Conservation (phyloP, 2,113 vertebrate species). For the Paradoxurus hermaphroditus region DNA sequence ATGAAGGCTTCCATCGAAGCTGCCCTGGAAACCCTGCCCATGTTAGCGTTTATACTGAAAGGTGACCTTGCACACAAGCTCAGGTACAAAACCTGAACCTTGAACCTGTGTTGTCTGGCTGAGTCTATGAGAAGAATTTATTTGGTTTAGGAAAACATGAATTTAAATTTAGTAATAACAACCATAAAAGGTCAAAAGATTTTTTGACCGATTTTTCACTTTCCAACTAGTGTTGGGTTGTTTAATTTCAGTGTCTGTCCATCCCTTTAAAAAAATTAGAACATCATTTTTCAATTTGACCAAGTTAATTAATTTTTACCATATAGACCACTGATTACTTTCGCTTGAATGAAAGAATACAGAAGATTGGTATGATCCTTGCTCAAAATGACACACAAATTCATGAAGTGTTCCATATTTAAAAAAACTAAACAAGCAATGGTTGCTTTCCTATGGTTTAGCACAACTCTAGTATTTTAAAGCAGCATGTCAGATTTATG, state of each 20-base stretch:
- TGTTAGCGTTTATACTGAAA: not conserved
- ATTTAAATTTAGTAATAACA: not conserved
- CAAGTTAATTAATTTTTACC: constrained; percentile 8
- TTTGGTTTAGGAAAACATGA: constrained; percentile 9
- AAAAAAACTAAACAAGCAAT: not conserved
- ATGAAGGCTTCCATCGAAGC: not conserved
- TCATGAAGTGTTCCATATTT: not conserved
- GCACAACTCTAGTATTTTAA: not conserved
- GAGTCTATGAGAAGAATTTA: not conserved
- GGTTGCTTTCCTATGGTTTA: not conserved
- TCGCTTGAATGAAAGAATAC: constrained; percentile 9
- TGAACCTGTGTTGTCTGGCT: not conserved
- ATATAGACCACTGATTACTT: not conserved
- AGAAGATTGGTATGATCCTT: not conserved
- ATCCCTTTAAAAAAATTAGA: not conserved
- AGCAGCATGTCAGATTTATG: not conserved
- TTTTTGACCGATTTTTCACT: not conserved
- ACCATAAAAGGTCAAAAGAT: not conserved
- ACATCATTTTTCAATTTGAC: not conserved
- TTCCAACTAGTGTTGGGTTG: not conserved
- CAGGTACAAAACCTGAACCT: not conserved
- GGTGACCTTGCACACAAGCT: not conserved
- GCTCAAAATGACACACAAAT: not conserved
- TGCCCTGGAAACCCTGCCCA: not conserved
- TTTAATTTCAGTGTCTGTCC: not conserved